Percentiles rank a stretch among this genome's conserved stretches.
These are phyloP conservation scores for Triplophysa bombifrons DNA, from an alignment of 2,797 vertebrate genomes.

Conservation along the genomic window DNA sequence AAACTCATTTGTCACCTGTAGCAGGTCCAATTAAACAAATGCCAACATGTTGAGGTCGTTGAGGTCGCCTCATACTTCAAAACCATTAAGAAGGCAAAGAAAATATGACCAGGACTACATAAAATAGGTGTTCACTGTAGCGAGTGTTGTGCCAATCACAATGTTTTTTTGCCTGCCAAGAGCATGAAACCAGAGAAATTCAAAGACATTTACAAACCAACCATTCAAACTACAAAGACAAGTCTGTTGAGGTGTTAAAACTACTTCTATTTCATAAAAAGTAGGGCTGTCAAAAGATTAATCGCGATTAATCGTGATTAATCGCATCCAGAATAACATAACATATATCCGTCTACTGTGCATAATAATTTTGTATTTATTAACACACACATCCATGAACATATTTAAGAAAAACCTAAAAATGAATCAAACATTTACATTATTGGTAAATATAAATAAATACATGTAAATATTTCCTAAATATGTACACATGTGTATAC, in stretches of 20 bases:
- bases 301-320: no score
- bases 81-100: background rate
- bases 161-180: background rate
- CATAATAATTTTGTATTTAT: no score
- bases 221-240: background rate
- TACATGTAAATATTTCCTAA: no score
- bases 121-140: background rate
- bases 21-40: background rate
- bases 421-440: no score
- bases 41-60: background rate
- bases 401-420: no score
- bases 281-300: no score
- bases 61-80: background rate
- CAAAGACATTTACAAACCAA: background rate
- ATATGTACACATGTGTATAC: no score
- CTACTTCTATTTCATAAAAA: background rate
- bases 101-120: background rate
- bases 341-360: no score
- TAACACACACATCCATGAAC: no score
- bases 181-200: background rate
- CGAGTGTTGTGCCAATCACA: background rate
- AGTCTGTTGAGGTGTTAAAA: background rate
- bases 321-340: no score
- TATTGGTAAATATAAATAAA: no score
- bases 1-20: background rate